Conservation (phyloP, 2,888 invertebrate species). For the Liposcelis brunnea region DNA sequence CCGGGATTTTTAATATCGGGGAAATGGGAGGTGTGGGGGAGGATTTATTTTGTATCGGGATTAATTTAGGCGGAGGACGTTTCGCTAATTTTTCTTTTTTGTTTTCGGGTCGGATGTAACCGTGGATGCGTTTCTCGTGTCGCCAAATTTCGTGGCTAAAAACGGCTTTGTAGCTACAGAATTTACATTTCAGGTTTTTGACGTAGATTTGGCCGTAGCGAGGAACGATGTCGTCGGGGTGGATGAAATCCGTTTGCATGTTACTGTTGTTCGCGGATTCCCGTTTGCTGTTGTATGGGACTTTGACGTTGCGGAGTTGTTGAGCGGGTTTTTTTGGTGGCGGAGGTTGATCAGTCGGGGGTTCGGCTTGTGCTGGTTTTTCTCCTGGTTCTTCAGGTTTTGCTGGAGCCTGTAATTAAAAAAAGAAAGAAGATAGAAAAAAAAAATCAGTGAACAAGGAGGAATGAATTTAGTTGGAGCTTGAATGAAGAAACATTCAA, state of each 20-base stretch:
- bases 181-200: slow-evolving; percentile 26
- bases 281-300: too few relatives aligned
- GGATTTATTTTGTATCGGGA: slow-evolving; percentile 35
- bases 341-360: too few relatives aligned
- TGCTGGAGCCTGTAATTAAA: too few relatives aligned
- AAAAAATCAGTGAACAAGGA: too few relatives aligned
- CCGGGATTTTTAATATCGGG: slow-evolving; percentile 13
- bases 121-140: slow-evolving; percentile 31
- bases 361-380: too few relatives aligned
- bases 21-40: not conserved
- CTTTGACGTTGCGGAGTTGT: too few relatives aligned
- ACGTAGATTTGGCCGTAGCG: not conserved
- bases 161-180: slow-evolving; percentile 37
- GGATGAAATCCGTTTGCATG: slow-evolving; percentile 19
- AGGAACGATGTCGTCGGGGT: slow-evolving; percentile 20
- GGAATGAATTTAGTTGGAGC: too few relatives aligned
- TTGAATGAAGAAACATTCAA: too few relatives aligned
- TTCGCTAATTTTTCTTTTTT: not conserved
- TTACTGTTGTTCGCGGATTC: too few relatives aligned
- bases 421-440: too few relatives aligned
- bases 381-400: too few relatives aligned
- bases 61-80: slow-evolving; percentile 48
- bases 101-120: not conserved
- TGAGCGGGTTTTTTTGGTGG: too few relatives aligned
- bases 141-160: slow-evolving; percentile 39